Conservation (phyloP, 2,797 vertebrate genomes). For the Emydoidea blandingii region DNA sequence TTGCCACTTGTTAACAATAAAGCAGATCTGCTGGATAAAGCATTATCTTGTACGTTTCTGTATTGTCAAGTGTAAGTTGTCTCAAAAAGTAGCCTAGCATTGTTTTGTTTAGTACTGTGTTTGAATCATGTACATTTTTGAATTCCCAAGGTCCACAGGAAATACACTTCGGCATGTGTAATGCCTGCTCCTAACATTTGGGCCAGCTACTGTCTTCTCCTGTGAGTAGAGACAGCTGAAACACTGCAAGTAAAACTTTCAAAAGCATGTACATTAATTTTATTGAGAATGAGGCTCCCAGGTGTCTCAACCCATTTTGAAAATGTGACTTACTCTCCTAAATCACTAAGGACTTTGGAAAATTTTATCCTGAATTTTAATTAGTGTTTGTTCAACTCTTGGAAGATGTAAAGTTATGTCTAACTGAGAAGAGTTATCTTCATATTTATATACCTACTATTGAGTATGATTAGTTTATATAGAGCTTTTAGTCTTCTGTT, state of each 20-base stretch:
- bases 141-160: neutral
- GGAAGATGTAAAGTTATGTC: neutral
- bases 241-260: neutral
- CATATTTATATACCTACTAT: neutral
- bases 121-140: neutral
- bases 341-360: neutral
- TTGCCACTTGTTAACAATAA: slow-evolving; percentile 69
- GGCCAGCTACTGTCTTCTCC: neutral
- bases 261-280: neutral
- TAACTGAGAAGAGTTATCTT: neutral
- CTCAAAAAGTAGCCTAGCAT: neutral
- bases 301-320: neutral
- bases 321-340: neutral
- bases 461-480: neutral
- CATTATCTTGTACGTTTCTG: neutral
- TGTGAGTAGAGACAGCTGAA: neutral
- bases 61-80: neutral
- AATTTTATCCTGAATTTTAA: neutral
- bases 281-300: neutral
- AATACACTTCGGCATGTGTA: neutral
- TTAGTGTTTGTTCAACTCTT: neutral
- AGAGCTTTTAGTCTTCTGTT: neutral
- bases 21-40: slow-evolving; percentile 33
- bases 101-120: neutral
- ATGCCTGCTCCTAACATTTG: neutral